phyloP scores from a whole-genome alignment of 2,113 vertebrate genomes.

The Pollimyrus isidori region DNA sequence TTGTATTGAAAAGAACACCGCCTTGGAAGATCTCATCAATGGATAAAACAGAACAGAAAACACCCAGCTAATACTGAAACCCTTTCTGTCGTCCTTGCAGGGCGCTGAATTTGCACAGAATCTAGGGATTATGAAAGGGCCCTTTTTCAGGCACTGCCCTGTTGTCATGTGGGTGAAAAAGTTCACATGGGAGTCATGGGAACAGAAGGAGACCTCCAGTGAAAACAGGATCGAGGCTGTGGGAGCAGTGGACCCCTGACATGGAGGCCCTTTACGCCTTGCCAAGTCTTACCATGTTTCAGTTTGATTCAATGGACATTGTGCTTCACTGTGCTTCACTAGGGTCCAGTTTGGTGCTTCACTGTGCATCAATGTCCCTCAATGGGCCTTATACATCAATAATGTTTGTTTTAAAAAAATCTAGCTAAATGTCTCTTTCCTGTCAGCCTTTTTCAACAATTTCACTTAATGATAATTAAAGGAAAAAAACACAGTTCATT shows the following conservation, averaged over 20 bases:
- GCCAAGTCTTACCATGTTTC: not conserved
- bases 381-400: not conserved
- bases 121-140: not conserved
- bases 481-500: not conserved
- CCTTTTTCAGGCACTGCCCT: not conserved
- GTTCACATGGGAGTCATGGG: constrained; percentile 8
- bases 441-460: not conserved
- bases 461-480: not conserved
- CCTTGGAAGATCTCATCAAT: not conserved
- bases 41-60: not conserved
- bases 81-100: not conserved
- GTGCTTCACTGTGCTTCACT: not conserved
- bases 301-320: not conserved
- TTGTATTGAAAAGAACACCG: not conserved
- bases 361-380: not conserved
- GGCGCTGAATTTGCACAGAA: not conserved
- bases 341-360: not conserved
- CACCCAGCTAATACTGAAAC: not conserved
- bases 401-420: not conserved
- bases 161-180: constrained; percentile 10
- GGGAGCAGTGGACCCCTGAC: not conserved
- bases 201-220: not conserved
- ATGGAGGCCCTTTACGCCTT: not conserved
- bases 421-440: not conserved
- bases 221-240: not conserved